phyloP scores from a whole-genome alignment of 2,113 vertebrate genomes.

The Addax nasomaculatus region DNA sequence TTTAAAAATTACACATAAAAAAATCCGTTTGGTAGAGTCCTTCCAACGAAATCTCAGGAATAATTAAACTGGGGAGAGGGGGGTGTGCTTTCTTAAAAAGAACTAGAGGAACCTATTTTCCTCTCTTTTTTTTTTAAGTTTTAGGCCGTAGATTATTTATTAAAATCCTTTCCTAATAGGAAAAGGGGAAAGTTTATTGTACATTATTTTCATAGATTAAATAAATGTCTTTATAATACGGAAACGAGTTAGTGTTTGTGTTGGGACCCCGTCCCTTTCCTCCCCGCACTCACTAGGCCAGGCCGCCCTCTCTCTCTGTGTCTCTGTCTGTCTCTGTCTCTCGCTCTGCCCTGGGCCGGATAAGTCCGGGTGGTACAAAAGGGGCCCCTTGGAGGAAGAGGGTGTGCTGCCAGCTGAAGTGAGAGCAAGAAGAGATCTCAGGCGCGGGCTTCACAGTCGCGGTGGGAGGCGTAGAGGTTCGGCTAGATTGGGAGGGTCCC shows the following conservation, averaged over 20 bases:
- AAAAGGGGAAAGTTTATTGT: conserved; percentile 98
- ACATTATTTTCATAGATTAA: conserved; percentile 99
- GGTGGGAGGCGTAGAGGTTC: background rate
- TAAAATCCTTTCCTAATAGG: conserved; percentile 94
- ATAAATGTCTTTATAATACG: conserved; percentile 87
- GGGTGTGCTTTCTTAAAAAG: conserved; percentile 21
- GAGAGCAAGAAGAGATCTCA: background rate
- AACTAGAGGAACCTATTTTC: conserved; percentile 66
- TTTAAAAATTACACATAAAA: conserved; percentile 35
- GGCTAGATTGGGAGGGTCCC: too few species aligned
- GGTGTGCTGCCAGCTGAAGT: background rate
- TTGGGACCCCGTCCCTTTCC: background rate
- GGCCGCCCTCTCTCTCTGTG: background rate
- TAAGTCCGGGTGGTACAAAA: conserved; percentile 59
- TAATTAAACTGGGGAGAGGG: conserved; percentile 58
- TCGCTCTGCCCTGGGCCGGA: background rate
- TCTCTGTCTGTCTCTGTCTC: background rate
- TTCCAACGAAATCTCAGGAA: conserved; percentile 88
- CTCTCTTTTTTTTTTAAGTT: conserved; percentile 83
- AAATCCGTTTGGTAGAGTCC: conserved; percentile 73
- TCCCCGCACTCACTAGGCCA: background rate
- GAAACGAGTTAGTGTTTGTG: conserved; percentile 4
- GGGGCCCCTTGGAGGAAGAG: background rate
- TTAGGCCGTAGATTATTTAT: conserved; percentile 98
- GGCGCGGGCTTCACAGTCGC: background rate